Conservation (phyloP, 2,113 vertebrate genomes). For the Calidris pugnax region DNA sequence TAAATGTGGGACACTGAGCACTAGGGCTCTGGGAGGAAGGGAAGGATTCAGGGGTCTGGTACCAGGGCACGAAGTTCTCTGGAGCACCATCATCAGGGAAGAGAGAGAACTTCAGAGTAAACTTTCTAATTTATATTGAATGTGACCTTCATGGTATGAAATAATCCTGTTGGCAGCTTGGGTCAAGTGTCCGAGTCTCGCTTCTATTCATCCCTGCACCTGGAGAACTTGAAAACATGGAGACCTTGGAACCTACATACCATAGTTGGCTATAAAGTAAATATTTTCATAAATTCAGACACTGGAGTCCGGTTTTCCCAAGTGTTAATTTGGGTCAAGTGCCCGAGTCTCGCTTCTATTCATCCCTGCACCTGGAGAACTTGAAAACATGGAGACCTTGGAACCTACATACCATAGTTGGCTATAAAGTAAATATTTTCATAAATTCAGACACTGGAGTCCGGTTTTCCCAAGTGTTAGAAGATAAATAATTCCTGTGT, state of each 20-base stretch:
- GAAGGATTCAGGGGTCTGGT: no score
- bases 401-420: neutral
- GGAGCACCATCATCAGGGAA: neutral
- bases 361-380: neutral
- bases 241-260: neutral
- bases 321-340: neutral
- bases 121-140: neutral
- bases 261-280: neutral
- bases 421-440: neutral
- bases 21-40: no score
- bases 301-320: no score
- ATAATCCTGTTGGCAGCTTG: neutral
- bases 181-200: neutral
- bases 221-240: neutral
- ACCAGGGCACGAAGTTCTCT: no score
- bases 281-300: neutral
- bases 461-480: neutral
- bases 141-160: neutral
- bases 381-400: neutral
- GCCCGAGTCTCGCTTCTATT: neutral
- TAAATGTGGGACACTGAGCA: no score
- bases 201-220: neutral
- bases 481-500: neutral
- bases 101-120: neutral
- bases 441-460: neutral